Conservation (phyloP, 2,797 vertebrate species). For the Oryzias dopingdopingensis region DNA sequence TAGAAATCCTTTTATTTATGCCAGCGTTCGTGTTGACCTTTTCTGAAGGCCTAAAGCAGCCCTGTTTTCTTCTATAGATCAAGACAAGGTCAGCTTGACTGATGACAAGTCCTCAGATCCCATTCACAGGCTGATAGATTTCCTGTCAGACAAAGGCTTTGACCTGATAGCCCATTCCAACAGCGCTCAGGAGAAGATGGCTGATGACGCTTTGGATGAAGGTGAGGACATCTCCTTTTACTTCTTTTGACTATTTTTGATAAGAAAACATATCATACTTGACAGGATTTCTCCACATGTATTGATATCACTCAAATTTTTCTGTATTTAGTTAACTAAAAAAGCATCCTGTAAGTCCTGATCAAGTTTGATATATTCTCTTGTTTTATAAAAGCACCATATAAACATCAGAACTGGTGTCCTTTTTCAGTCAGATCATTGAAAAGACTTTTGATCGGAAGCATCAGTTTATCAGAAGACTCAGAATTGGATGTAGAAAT, state of each 20-base stretch:
- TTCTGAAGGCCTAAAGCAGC: constrained; percentile 13
- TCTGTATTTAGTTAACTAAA: no score
- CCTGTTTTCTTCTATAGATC: constrained; percentile 54
- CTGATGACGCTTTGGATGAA: constrained; percentile 77
- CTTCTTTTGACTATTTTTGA: not conserved
- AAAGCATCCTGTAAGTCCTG: no score
- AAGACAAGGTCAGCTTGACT: constrained; percentile 68
- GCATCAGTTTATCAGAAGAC: constrained; percentile 76
- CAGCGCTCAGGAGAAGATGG: constrained; percentile 76
- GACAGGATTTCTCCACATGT: no score
- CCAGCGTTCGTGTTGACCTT: constrained; percentile 11
- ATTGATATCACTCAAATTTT: no score
- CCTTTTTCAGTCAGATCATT: constrained; percentile 72
- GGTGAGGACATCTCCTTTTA: constrained; percentile 59
- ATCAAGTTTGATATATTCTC: no score
- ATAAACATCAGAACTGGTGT: constrained; percentile 22
- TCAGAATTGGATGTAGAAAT: constrained; percentile 60
- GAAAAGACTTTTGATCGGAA: constrained; percentile 80
- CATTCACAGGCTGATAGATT: constrained; percentile 70
- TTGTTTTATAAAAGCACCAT: constrained; percentile 3
- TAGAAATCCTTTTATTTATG: constrained; percentile 4
- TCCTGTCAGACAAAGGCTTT: constrained; percentile 74
- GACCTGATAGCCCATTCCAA: constrained; percentile 73
- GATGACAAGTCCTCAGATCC: constrained; percentile 65
- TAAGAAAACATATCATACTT: no score